Percentiles rank a stretch among this genome's conserved stretches.
These are phyloP conservation scores for Drosophila borborema DNA, from an alignment of 2,888 invertebrate species.

Conservation along the genomic window DNA sequence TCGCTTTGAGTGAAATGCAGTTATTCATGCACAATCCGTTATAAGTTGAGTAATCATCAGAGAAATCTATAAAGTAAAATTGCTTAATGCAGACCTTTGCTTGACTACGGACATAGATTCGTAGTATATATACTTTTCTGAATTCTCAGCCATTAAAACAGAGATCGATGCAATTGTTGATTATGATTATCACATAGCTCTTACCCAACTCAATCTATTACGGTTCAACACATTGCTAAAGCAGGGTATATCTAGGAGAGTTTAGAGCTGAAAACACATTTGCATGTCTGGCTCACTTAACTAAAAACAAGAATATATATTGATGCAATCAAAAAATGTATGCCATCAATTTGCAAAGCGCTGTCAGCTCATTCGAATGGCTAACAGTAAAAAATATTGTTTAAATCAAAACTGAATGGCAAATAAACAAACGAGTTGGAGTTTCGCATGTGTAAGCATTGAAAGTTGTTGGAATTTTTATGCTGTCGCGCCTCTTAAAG, in stretches of 20 bases:
- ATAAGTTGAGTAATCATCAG: not conserved
- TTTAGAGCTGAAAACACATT: not conserved
- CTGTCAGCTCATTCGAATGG: constrained; percentile 8
- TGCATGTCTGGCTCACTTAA: constrained; percentile 11
- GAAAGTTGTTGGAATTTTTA: constrained; percentile 50
- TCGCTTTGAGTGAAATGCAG: not conserved
- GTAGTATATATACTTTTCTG: too few relatives aligned
- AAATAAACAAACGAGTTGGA: constrained; percentile 10
- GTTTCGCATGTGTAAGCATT: constrained; percentile 3
- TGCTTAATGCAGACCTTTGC: too few relatives aligned
- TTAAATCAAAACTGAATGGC: constrained; percentile 29
- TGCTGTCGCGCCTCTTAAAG: not conserved
- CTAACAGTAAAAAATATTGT: not conserved
- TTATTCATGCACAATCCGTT: not conserved
- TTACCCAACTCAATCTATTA: too few relatives aligned
- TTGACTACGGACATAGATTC: too few relatives aligned
- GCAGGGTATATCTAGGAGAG: not conserved
- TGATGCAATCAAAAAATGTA: constrained; percentile 8
- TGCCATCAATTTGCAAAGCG: constrained; percentile 13
- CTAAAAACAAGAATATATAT: not conserved
- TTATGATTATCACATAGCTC: too few relatives aligned
- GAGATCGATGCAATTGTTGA: too few relatives aligned
- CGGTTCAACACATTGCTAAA: too few relatives aligned
- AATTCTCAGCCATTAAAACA: too few relatives aligned
- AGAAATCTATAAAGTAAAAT: not conserved